Conservation (phyloP, 2,113 vertebrate species). For the Dendropsophus ebraccatus region DNA sequence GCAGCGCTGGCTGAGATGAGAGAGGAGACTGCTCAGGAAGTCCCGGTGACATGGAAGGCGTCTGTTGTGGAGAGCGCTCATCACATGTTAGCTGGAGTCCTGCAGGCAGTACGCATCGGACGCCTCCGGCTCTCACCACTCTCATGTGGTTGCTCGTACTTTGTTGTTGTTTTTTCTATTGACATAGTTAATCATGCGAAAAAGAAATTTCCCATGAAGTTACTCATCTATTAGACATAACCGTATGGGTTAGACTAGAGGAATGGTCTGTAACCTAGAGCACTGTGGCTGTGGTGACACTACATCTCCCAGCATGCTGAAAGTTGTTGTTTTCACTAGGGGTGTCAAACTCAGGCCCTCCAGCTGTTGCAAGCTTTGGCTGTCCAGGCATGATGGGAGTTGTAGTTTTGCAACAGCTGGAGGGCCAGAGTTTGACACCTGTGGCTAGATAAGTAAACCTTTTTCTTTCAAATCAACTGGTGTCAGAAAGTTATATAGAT, state of each 20-base stretch:
- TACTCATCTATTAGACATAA: neutral
- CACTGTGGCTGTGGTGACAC: neutral
- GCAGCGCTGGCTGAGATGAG: neutral
- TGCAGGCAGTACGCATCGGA: neutral
- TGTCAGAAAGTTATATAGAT: no score
- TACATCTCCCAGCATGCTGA: neutral
- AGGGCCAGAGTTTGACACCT: no score
- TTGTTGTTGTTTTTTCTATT: neutral
- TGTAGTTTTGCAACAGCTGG: no score
- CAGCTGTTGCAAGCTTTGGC: no score
- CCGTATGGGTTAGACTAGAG: neutral
- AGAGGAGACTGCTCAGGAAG: constrained; percentile 1
- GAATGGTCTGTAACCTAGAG: neutral
- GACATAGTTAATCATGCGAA: neutral
- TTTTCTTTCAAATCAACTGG: no score
- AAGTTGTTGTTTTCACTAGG: no score
- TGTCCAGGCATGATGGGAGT: no score
- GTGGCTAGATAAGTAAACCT: no score
- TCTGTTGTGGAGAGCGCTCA: neutral
- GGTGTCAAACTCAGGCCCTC: no score
- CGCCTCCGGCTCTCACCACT: neutral
- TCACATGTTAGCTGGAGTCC: neutral
- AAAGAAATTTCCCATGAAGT: neutral
- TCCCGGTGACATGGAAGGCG: neutral
- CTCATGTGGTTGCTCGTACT: neutral